Conservation (phyloP, 2,797 vertebrate genomes). For the Scolopax bukidnonensis region DNA sequence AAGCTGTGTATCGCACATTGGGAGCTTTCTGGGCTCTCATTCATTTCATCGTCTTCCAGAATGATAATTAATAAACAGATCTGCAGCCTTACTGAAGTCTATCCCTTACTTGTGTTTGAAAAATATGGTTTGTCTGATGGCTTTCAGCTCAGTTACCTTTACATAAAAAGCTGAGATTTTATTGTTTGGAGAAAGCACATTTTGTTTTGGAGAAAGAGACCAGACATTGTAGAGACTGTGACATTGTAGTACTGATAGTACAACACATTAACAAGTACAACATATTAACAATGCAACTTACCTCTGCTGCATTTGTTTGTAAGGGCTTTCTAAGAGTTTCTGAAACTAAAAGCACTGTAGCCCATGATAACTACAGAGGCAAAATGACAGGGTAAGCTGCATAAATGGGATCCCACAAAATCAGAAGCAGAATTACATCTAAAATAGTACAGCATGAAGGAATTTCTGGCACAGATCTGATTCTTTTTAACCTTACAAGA, state of each 20-base stretch:
- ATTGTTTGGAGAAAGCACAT: not conserved
- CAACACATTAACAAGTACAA: too few relatives aligned
- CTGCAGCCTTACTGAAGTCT: not conserved
- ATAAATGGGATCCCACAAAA: not conserved
- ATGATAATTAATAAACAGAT: not conserved
- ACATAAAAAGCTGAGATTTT: not conserved
- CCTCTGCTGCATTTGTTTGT: not conserved
- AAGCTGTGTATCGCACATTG: not conserved
- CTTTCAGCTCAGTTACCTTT: not conserved
- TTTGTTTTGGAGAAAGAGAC: not conserved
- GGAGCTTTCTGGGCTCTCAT: not conserved
- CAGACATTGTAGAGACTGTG: not conserved
- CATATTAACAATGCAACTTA: too few relatives aligned
- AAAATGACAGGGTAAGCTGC: not conserved
- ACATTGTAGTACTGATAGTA: not conserved
- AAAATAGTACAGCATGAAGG: not conserved
- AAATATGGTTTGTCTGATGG: not conserved
- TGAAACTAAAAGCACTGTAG: not conserved
- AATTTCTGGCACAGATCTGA: not conserved
- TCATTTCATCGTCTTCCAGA: not conserved
- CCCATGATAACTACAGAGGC: not conserved
- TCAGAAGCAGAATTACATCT: not conserved
- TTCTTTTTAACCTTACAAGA: not conserved
- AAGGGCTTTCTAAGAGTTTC: not conserved
- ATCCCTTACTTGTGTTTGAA: not conserved